These are phyloP conservation scores for Ectemnius cavifrons DNA, from an alignment of 2,888 invertebrate species.

Conservation along the genomic window DNA sequence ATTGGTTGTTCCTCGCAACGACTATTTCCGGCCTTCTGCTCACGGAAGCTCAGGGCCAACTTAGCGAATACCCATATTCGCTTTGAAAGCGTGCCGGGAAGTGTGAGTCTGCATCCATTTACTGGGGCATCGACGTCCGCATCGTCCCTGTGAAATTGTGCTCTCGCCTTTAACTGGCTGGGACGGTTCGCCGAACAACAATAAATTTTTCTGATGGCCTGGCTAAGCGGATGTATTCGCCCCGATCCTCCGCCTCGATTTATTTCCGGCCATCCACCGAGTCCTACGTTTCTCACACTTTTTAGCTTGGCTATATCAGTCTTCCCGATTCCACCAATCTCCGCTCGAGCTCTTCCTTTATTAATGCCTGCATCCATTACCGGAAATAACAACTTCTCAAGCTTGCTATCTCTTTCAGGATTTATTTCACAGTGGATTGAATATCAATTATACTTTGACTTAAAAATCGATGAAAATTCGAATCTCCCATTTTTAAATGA, in stretches of 20 bases:
- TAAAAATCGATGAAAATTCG: no score
- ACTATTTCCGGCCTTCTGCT: no score
- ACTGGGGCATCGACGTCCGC: conserved; percentile 18
- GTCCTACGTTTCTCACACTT: conserved; percentile 12
- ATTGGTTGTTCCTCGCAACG: no score
- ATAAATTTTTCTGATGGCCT: conserved; percentile 47
- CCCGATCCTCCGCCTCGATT: conserved; percentile 30
- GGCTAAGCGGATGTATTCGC: conserved; percentile 26
- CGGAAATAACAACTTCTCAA: no score
- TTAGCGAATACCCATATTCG: no score
- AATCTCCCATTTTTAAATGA: no score
- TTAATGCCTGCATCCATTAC: neutral
- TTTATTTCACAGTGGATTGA: neutral
- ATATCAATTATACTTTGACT: neutral
- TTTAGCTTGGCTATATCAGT: conserved; percentile 9
- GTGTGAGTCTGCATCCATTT: conserved; percentile 27
- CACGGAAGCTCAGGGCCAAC: no score
- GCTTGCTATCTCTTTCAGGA: no score
- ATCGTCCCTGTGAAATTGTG: conserved; percentile 28
- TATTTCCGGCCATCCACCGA: conserved; percentile 35
- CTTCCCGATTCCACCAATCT: neutral
- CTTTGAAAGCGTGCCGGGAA: conserved; percentile 29
- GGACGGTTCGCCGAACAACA: conserved; percentile 17
- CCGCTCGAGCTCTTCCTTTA: neutral
- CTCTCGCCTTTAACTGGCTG: conserved; percentile 31